Percentiles rank a stretch among this genome's conserved stretches.
These are phyloP conservation scores for Chaunax sp. DNA, from an alignment of 2,797 vertebrate species.

Conservation along the genomic window DNA sequence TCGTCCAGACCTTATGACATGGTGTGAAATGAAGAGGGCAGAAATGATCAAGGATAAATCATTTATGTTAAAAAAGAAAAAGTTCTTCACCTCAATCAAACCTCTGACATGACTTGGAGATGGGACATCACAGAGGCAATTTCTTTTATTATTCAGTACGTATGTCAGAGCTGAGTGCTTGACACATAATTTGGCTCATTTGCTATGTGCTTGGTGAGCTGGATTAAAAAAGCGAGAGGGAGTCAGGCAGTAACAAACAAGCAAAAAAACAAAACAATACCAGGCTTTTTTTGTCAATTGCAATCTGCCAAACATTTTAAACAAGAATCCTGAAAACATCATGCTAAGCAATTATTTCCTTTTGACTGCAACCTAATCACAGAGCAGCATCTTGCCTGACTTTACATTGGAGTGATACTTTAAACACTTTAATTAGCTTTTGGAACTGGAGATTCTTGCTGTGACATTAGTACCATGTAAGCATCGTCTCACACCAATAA, in stretches of 20 bases:
- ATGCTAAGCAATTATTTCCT: slow-evolving; percentile 24
- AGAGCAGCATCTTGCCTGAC: slow-evolving; percentile 42
- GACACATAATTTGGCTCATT: slow-evolving; percentile 2
- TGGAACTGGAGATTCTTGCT: slow-evolving; percentile 35
- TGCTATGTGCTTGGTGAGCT: slow-evolving; percentile 47
- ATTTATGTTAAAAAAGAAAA: slow-evolving; percentile 22
- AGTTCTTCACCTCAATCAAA: slow-evolving; percentile 21
- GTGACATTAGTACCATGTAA: slow-evolving; percentile 40
- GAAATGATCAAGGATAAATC: slow-evolving; percentile 21
- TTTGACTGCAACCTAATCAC: slow-evolving; percentile 51
- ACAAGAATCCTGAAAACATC: slow-evolving; percentile 22
- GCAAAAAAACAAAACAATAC: background rate
- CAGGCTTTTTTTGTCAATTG: slow-evolving; percentile 15
- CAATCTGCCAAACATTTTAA: slow-evolving; percentile 28
- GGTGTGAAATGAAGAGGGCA: slow-evolving; percentile 15
- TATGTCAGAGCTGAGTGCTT: slow-evolving; percentile 27
- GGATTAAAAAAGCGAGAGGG: slow-evolving; percentile 43
- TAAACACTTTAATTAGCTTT: slow-evolving; percentile 50
- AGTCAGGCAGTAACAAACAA: slow-evolving; percentile 56
- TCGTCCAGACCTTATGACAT: background rate
- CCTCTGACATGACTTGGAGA: slow-evolving; percentile 21
- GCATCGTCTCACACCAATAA: slow-evolving; percentile 32
- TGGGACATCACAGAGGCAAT: slow-evolving; percentile 23
- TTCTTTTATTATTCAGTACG: slow-evolving; percentile 17
- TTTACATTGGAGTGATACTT: slow-evolving; percentile 20